A percentile compares a stretch with the other conserved stretches of the same genome.
Conservation (phyloP, 2,888 invertebrate species). For the Galeopsomyia nigrocyanea region DNA sequence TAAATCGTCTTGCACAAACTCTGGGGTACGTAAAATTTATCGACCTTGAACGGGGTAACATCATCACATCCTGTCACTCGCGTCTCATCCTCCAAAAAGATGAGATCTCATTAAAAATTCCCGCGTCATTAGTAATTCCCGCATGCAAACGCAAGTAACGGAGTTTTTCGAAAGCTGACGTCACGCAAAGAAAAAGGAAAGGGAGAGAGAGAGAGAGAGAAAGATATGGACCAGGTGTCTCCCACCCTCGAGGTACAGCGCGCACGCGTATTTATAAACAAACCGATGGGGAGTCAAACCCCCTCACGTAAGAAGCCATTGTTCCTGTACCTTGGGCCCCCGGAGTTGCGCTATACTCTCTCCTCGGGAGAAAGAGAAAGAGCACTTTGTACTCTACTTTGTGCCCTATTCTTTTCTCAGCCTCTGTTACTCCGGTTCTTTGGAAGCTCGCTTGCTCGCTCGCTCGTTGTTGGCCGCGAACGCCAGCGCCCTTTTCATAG, state of each 20-base stretch:
- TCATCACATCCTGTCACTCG: too few species aligned
- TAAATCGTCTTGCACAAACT: too few species aligned
- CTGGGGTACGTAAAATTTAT: too few species aligned
- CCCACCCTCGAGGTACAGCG: slow-evolving; percentile 34
- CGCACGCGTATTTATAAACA: slow-evolving; percentile 54
- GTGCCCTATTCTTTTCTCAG: slow-evolving; percentile 25
- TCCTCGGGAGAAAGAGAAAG: neutral
- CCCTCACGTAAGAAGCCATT: slow-evolving; percentile 37
- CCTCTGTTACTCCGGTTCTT: slow-evolving; percentile 3
- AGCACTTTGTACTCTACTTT: slow-evolving; percentile 10
- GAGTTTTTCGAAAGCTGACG: slow-evolving; percentile 55
- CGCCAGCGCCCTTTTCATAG: too few species aligned
- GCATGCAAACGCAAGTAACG: slow-evolving; percentile 50
- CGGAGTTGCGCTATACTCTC: slow-evolving; percentile 4
- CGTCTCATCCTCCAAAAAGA: too few species aligned
- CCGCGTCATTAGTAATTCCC: too few species aligned
- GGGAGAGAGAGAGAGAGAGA: neutral
- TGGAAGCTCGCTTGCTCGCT: too few species aligned
- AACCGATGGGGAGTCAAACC: slow-evolving; percentile 48
- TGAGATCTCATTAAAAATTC: too few species aligned
- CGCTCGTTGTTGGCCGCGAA: slow-evolving; percentile 2
- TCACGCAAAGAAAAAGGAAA: slow-evolving; percentile 45
- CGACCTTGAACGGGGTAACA: too few species aligned
- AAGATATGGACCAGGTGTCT: slow-evolving; percentile 52
- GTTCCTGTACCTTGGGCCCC: slow-evolving; percentile 25